These are phyloP conservation scores for Selenia dentaria DNA, from an alignment of 2,888 invertebrate genomes.

Conservation along the genomic window DNA sequence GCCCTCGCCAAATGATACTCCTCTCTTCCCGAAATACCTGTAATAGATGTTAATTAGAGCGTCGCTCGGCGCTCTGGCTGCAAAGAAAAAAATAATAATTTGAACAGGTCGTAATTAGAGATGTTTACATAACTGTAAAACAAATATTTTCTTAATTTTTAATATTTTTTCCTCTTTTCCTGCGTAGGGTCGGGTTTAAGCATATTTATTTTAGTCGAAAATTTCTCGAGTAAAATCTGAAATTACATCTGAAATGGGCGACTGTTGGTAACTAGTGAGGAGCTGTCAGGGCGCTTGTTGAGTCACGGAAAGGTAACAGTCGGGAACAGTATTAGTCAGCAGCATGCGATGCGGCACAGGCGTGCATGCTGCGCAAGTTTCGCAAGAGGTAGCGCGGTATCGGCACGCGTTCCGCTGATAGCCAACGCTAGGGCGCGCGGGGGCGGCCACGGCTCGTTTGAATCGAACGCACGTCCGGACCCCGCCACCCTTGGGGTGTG, in stretches of 20 bases:
- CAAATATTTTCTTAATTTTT: conserved; percentile 83
- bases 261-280: conserved; percentile 33
- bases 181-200: conserved; percentile 76
- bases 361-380: neutral
- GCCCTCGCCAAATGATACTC: conserved; percentile 79
- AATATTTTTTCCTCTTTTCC: conserved; percentile 72
- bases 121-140: conserved; percentile 82
- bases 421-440: conserved; percentile 44
- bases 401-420: conserved; percentile 32
- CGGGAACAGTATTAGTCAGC: conserved; percentile 15
- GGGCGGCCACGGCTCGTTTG: conserved; percentile 75
- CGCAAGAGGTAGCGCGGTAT: conserved; percentile 30
- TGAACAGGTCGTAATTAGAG: conserved; percentile 83
- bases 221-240: conserved; percentile 71
- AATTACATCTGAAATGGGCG: conserved; percentile 70
- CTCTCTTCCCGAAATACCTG: conserved; percentile 79
- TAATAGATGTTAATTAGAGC: conserved; percentile 83
- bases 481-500: conserved; percentile 70
- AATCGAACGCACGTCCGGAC: conserved; percentile 82
- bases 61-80: conserved; percentile 64
- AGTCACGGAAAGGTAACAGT: conserved; percentile 32
- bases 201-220: conserved; percentile 76
- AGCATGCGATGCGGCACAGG: conserved; percentile 13
- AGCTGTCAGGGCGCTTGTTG: neutral
- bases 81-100: conserved; percentile 80